Percentiles rank a stretch among this genome's conserved stretches.
Conservation (phyloP, 2,888 invertebrate species). For the Macropis europaea region DNA sequence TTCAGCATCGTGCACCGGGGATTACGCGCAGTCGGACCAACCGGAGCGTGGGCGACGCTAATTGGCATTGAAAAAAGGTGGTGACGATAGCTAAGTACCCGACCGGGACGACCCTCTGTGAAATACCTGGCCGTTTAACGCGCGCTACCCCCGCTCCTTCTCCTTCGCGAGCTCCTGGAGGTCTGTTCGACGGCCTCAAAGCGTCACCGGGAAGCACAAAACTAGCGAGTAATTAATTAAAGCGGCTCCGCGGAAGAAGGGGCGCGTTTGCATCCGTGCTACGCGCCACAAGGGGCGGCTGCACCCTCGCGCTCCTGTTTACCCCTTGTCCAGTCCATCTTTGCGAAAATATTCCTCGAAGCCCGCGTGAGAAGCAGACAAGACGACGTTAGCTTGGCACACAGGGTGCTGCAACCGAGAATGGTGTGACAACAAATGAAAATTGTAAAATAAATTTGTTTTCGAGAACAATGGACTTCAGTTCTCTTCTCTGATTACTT, state of each 20-base stretch:
- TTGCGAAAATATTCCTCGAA: no score
- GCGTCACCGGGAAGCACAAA: constrained; percentile 42
- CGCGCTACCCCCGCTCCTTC: constrained; percentile 16
- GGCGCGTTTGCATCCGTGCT: neutral
- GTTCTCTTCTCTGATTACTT: no score
- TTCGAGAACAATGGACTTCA: no score
- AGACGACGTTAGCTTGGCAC: no score
- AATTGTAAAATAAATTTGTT: no score
- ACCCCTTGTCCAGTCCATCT: neutral
- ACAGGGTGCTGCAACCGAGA: no score
- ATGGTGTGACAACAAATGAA: no score
- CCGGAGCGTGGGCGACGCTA: constrained; percentile 67
- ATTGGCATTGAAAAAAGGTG: constrained; percentile 78
- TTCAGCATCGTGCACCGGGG: constrained; percentile 7
- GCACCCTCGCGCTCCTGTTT: neutral
- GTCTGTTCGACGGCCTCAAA: constrained; percentile 48
- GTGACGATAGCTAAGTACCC: constrained; percentile 71
- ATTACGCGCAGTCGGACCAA: constrained; percentile 52
- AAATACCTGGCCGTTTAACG: constrained; percentile 38
- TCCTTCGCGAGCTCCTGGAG: constrained; percentile 29
- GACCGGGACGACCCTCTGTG: constrained; percentile 46
- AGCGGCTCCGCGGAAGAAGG: constrained; percentile 27
- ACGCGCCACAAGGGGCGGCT: neutral
- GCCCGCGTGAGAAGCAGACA: no score
- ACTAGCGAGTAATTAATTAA: constrained; percentile 70